Evolutionary conservation across 1,140 invertebrate species (phyloP).

Genomic region (Cotesia vestalis): DNA sequence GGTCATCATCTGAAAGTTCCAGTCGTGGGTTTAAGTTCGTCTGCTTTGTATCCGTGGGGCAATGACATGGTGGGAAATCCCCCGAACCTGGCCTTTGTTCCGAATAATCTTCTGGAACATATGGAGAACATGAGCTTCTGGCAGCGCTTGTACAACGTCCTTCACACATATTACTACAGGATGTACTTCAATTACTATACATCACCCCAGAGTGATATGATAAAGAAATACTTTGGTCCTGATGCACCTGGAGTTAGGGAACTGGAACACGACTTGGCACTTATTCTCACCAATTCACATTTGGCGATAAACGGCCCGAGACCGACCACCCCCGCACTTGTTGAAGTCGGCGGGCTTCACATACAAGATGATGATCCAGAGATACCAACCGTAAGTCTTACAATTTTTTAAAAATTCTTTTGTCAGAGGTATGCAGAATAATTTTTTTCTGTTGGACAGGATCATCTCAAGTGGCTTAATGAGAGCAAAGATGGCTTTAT

Average conservation of each 20-base stretch:
- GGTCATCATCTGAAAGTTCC: slow-evolving; percentile 69
- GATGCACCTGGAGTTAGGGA: slow-evolving; percentile 56
- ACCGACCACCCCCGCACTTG: slow-evolving; percentile 61
- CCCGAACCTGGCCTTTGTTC: slow-evolving; percentile 69
- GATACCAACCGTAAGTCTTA: slow-evolving; percentile 43
- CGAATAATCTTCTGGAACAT: slow-evolving; percentile 68
- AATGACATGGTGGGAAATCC: slow-evolving; percentile 72
- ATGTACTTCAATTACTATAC: slow-evolving; percentile 44
- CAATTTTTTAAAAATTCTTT: neutral
- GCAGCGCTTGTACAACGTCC: slow-evolving; percentile 68
- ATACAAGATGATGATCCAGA: slow-evolving; percentile 50
- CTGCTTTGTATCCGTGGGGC: slow-evolving; percentile 71
- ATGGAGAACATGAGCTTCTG: slow-evolving; percentile 69
- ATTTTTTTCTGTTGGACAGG: slow-evolving; percentile 61
- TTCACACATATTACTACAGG: slow-evolving; percentile 40
- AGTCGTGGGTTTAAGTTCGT: slow-evolving; percentile 68
- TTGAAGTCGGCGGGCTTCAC: slow-evolving; percentile 72
- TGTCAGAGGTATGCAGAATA: neutral
- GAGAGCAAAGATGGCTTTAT: slow-evolving; percentile 74
- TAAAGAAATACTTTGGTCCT: slow-evolving; percentile 59
- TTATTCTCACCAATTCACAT: slow-evolving; percentile 71
- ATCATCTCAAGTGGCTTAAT: slow-evolving; percentile 72
- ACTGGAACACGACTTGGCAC: slow-evolving; percentile 62
- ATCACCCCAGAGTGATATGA: slow-evolving; percentile 46
- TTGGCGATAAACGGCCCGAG: slow-evolving; percentile 64